Base-by-base conservation (phyloP, 2,113 vertebrate genomes). In the Erpornis zantholeuca region DNA sequence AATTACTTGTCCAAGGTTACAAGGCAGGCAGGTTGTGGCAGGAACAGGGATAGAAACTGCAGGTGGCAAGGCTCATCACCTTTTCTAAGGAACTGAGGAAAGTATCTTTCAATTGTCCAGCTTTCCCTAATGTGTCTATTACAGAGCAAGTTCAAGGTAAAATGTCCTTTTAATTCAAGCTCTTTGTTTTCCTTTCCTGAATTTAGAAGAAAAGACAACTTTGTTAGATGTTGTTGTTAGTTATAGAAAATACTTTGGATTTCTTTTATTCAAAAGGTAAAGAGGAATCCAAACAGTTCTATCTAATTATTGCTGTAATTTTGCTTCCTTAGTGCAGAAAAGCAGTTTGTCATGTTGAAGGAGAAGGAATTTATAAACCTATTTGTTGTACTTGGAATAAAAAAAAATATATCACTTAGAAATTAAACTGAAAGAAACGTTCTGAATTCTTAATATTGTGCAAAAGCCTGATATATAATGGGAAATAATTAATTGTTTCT, bases 251-350 rank as follows among this genome's bases (percentile, higher is more conserved):
- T 69, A 90, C 6, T 72, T 86, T 50, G 5, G 2, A 61, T 47
- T 95, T 78, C 42, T 94, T 90, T 92, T 93, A 54, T 73, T 96
- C 27, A 64, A 66, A 96, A 95, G n/a, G 28, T 49, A 72, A 63
- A 54, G 82, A 87, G 15, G 80, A 83, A 88, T 96, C 82, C 95
- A 94, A 97, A 88, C 83, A 93, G 53, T 94, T 96, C 24, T 65
- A 61, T 68, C 56, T 94, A 97, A 97, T 97, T 96, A 82, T 47
- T 68, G 54, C 10, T 54, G 29, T 80, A 94, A 95, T 65, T 82
- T 93, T 33, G 2, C 44, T 94, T 86, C 33, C 77, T 79, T 61
- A 40, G 9, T 64, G 59, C 27, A 94, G 77, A 92, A 84, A 97
- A 69, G 19, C 33, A 96, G 72, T 94, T 94, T 96, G 65, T 85